Conservation (phyloP, 2,113 vertebrate genomes). For the Mormoops blainvillei region DNA sequence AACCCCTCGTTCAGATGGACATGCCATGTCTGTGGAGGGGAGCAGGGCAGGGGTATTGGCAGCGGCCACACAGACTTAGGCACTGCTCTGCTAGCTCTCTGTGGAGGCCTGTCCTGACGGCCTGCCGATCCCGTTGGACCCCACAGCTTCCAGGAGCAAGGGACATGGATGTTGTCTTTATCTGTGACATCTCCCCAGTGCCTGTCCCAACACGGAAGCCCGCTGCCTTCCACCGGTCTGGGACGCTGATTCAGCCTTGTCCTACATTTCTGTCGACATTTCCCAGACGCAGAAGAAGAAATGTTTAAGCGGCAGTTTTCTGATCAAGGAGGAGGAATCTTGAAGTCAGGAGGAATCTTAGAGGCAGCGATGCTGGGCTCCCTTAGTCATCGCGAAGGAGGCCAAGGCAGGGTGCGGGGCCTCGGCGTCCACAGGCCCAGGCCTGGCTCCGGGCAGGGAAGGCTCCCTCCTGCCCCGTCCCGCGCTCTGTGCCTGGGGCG, state of each 20-base stretch:
- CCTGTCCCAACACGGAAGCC: not conserved
- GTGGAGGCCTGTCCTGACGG: not conserved
- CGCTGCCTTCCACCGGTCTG: not conserved
- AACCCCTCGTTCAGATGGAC: not conserved
- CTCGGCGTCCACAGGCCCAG: not conserved
- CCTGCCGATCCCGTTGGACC: not conserved
- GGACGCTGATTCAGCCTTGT: not conserved
- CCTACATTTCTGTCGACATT: not conserved
- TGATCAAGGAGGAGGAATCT: not conserved
- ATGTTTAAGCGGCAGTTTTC: not conserved
- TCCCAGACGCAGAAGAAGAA: not conserved
- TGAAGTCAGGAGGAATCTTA: not conserved
- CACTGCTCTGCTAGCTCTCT: not conserved
- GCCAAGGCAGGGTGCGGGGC: fast-evolving
- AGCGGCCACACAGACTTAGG: fast-evolving
- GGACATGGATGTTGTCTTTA: not conserved
- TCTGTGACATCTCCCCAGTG: not conserved
- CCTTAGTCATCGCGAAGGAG: not conserved
- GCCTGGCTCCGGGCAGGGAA: not conserved
- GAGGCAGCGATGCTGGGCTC: not conserved
- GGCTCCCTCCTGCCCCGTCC: not conserved
- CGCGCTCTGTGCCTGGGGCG: not conserved
- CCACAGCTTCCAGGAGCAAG: not conserved
- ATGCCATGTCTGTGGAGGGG: fast-evolving
- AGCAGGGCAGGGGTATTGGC: not conserved